Conservation (phyloP, 1,140 invertebrate species). For the Reticulitermes speratus region DNA sequence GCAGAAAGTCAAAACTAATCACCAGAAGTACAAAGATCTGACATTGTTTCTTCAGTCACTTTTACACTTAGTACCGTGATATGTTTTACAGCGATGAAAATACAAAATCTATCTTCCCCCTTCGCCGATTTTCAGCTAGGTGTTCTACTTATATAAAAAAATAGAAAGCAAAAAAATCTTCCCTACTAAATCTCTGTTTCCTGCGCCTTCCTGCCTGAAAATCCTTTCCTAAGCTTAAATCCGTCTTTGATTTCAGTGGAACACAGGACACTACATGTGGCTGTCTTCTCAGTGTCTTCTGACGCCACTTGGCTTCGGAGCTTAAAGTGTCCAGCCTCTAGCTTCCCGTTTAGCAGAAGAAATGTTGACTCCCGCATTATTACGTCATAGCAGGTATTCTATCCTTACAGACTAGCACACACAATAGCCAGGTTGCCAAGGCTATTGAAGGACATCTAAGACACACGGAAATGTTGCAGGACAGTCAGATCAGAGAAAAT, state of each 20-base stretch:
- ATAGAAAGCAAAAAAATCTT: not conserved
- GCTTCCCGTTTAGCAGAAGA: not conserved
- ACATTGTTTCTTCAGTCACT: not conserved
- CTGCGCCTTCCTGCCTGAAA: conserved; percentile 9
- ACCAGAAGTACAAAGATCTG: not conserved
- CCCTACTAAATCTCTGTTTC: not conserved
- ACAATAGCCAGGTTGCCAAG: not conserved
- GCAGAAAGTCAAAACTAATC: too few relatives aligned
- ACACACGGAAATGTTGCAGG: too few relatives aligned
- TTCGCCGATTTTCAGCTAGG: not conserved
- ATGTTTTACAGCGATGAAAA: not conserved
- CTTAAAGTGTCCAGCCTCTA: not conserved
- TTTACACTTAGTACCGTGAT: not conserved
- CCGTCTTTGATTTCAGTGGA: conserved; percentile 31
- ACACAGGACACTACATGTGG: not conserved
- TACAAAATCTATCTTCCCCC: not conserved
- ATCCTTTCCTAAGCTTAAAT: conserved; percentile 32
- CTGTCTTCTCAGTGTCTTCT: not conserved
- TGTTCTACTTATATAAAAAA: not conserved
- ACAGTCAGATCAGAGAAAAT: too few relatives aligned
- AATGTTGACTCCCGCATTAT: not conserved
- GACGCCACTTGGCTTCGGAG: not conserved
- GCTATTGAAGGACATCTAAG: too few relatives aligned
- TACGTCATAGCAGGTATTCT: not conserved
- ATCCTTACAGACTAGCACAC: not conserved